Conservation (phyloP, 2,888 invertebrate genomes). For the Agrotis clavis region DNA sequence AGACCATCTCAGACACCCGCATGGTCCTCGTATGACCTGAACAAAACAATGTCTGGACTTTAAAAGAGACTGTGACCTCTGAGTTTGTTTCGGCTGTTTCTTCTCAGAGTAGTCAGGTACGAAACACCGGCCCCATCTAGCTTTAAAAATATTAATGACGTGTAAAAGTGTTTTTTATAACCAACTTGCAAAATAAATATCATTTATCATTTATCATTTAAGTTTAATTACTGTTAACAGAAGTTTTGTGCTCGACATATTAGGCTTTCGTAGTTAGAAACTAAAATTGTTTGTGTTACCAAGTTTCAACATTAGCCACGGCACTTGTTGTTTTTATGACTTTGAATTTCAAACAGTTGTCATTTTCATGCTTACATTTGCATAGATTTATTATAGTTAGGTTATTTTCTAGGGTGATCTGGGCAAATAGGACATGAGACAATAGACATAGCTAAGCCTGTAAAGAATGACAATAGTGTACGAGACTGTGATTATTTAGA, state of each 20-base stretch:
- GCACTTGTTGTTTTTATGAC: constrained; percentile 8
- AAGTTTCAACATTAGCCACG: constrained; percentile 25
- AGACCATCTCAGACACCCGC: too few relatives aligned
- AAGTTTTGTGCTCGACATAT: constrained; percentile 19
- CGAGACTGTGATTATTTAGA: neutral
- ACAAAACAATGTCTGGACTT: too few relatives aligned
- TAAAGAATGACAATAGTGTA: constrained; percentile 5
- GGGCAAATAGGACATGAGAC: neutral
- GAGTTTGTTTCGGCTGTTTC: too few relatives aligned
- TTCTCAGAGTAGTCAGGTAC: too few relatives aligned
- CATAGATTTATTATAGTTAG: neutral
- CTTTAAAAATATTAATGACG: too few relatives aligned
- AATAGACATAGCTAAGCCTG: neutral
- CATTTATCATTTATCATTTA: too few relatives aligned
- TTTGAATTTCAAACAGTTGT: constrained; percentile 5
- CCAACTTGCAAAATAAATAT: too few relatives aligned
- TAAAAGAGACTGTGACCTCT: too few relatives aligned
- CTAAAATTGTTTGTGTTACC: constrained; percentile 23
- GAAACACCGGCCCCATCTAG: too few relatives aligned
- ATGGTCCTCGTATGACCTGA: too few relatives aligned
- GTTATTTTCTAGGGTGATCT: neutral
- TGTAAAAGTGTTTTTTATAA: too few relatives aligned
- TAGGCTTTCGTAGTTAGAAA: constrained; percentile 31
- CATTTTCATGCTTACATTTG: neutral
- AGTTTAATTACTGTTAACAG: constrained; percentile 5